Evolutionary conservation across 2,888 invertebrate species (phyloP), one percentile per base, ranked within the genome.

Genomic region (Auanema freiburgensis): DNA sequence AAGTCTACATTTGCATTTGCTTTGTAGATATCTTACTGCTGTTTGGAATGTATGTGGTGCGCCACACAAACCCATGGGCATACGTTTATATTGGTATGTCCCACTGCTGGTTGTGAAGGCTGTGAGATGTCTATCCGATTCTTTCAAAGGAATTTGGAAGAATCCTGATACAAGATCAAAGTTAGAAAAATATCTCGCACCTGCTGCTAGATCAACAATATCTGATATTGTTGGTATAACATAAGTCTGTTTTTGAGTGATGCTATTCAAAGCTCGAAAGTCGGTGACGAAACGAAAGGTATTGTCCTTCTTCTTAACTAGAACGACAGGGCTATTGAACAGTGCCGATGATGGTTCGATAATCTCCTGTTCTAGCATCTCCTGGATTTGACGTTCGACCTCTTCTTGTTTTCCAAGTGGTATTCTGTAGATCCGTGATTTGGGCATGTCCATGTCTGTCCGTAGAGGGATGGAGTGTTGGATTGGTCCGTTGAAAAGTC

Each of bases 31-130:
- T 55, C 56, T 43, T n/a, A 55, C 42, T n/a, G 41, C 41, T 33
- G 21, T 23, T 41, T 55, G 56, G 41, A 55, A 55, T 25, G 56
- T 55, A 21, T 55, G 56, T 3, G 56, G 56, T n/a, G 56, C 56
- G 5, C 56, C 56, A 6, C 21, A 21, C 41, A 55, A 55, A 40
- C 56, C 56, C 56, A 55, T 55, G 33, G 53, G 24, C 21, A 53
- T 53, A 46, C 18, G 21, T 46, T 46, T 46, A 8, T 58, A 75
- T 44, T 75, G 67, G 21, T 57, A 75, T 5, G 63, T 33, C 1
- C 75, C 75, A 16, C 25, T 18, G 1, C 57, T 56, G 1, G 69
- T 70, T 1, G 63, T 52, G 58, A 76, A 76, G 0, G 76, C 72
- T 0, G 75, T 76, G 8, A 66, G 49, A 4, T 56, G 58, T 24